Percentiles rank a stretch among this genome's conserved stretches.
Evolutionary conservation across 2,113 vertebrate species (phyloP).

Genomic region (Maccullochella peelii): DNA sequence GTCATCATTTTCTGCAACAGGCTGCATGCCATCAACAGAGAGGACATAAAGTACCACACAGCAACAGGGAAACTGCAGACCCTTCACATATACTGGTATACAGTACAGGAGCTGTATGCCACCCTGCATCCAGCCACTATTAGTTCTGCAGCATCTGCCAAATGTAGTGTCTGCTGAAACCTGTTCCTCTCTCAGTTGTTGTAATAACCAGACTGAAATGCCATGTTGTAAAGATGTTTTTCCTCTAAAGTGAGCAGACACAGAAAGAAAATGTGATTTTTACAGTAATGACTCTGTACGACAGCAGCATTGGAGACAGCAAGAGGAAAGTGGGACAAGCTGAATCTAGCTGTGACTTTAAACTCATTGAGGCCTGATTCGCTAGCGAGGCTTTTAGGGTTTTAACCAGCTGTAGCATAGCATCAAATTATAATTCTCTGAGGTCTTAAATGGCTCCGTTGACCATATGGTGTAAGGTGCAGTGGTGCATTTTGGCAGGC

Average conservation of each 20-base stretch:
- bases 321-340: not conserved
- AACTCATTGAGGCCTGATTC: slow-evolving; percentile 11
- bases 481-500: slow-evolving; percentile 42
- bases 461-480: slow-evolving; percentile 51
- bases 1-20: slow-evolving; percentile 34
- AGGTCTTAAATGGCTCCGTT: slow-evolving; percentile 38
- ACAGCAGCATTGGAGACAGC: not conserved
- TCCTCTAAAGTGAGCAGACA: not conserved
- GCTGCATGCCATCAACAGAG: slow-evolving; percentile 8
- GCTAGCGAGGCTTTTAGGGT: slow-evolving; percentile 1
- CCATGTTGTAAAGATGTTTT: not conserved
- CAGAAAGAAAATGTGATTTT: not conserved
- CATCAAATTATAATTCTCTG: slow-evolving; percentile 17
- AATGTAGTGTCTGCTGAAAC: slow-evolving; percentile 6
- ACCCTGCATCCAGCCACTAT: not conserved
- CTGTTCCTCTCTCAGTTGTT: not conserved
- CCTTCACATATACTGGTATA: not conserved
- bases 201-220: not conserved
- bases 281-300: not conserved
- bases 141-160: slow-evolving; percentile 13
- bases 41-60: not conserved
- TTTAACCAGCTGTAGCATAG: slow-evolving; percentile 21
- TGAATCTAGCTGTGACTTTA: slow-evolving; percentile 22
- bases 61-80: slow-evolving; percentile 27
- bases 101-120: not conserved